Evolutionary conservation across 2,888 invertebrate species (phyloP), one percentile per base, ranked within the genome.

Genomic region (Hydrotaea cyrtoneurina): DNA sequence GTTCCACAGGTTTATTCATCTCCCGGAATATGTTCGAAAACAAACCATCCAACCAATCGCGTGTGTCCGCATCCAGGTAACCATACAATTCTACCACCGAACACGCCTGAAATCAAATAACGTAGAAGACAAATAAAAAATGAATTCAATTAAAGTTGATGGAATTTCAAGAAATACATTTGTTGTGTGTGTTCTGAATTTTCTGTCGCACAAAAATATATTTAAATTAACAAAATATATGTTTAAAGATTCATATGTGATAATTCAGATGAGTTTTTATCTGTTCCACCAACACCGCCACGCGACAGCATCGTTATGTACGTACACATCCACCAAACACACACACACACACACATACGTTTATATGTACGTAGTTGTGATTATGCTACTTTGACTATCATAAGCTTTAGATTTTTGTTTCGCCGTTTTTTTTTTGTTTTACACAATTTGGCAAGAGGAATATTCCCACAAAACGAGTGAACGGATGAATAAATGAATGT

Each of bases 11-110:
- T 93, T 94, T 96, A 93, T 98, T 98, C 93, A 98, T 96, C 90
- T 97, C 97, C 66, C 98, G 94, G 92, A 98, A 98, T 90, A 98
- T 97, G 90, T 95, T 96, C 1, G 98, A 98, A 87, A 98, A 94
- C 53, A 98, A 93, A 11, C 98, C 98, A 91, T 98, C 98, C 0
- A 97, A 96, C 98, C 98, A 98, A 91, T 98, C 98, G 89, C 98
- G 94, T 0, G 97, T 97, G 19, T 94, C 93, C 0, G 97, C 96
- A 92, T 98, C 97, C 73, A 98, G 93, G 86, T 96, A 95, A 0
- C 98, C 98, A 89, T 98, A 98, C 21, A 98, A 93, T 92, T 98
- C 98, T 85, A 96, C 94, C 1, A 98, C 97, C 1, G 97, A 96
- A 88, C 96, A 96, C 4, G 98, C 97, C 95, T 96, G 86, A 13